phyloP scores from a whole-genome alignment of 2,797 vertebrate species.

The Anomalospiza imberbis region DNA sequence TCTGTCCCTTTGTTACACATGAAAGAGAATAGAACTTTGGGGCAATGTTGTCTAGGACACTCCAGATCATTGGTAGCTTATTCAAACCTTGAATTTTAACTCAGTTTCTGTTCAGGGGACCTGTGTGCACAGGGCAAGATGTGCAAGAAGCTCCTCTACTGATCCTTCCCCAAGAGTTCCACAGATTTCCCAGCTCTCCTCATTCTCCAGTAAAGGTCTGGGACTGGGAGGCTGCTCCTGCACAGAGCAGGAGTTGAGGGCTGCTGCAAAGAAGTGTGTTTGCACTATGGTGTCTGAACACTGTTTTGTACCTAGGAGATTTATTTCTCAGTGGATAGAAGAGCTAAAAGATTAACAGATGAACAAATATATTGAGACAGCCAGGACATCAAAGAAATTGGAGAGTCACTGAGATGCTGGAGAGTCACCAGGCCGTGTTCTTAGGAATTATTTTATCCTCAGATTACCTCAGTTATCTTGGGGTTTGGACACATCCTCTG shows the following conservation, averaged over 20 bases:
- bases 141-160: background rate
- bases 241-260: background rate
- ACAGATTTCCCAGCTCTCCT: background rate
- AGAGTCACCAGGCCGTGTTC: background rate
- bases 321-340: constrained; percentile 1
- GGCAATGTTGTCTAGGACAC: background rate
- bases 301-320: background rate
- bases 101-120: background rate
- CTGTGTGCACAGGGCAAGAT: background rate
- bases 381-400: constrained; percentile 5
- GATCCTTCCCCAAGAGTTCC: background rate
- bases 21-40: background rate
- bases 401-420: background rate
- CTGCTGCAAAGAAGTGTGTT: background rate
- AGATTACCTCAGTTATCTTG: background rate
- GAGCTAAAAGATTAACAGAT: constrained; percentile 35
- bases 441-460: background rate
- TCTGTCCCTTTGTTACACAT: rapidly evolving
- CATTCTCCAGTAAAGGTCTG: background rate
- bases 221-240: background rate
- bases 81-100: background rate
- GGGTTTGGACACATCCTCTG: background rate
- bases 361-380: constrained; percentile 24
- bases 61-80: background rate
- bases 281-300: background rate